Percentiles rank a stretch among this genome's conserved stretches.
phyloP scores from a whole-genome alignment of 2,797 vertebrate genomes.

The Halcyon smyrnensis region DNA sequence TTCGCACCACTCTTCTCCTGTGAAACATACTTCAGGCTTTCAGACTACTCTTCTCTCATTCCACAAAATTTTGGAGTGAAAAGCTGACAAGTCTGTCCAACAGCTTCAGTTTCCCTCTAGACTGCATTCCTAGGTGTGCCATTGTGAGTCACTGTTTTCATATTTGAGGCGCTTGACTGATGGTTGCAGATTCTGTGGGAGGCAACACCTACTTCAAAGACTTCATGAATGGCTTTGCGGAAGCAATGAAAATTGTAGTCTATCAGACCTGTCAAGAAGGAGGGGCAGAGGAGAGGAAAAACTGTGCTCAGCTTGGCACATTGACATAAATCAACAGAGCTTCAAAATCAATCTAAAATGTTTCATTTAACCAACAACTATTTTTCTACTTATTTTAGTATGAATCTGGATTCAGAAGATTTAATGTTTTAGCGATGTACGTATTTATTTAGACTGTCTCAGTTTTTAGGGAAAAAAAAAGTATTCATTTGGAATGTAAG shows the following conservation, averaged over 20 bases:
- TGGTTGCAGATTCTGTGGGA: conserved; percentile 86
- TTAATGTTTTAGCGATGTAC: background rate
- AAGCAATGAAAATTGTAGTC: conserved; percentile 99
- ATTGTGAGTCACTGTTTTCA: conserved; percentile 93
- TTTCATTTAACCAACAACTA: background rate
- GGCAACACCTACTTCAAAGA: conserved; percentile 95
- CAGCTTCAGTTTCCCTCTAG: conserved; percentile 75
- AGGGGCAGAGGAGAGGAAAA: background rate
- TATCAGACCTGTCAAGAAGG: conserved; percentile 89
- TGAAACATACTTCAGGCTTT: conserved; percentile 59
- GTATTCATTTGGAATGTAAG: background rate
- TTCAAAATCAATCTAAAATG: background rate
- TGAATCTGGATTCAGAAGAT: background rate
- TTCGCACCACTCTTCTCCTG: conserved; percentile 50
- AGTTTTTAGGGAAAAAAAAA: background rate
- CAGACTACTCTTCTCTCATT: conserved; percentile 61
- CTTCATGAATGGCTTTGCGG: conserved; percentile 99
- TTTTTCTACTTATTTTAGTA: background rate
- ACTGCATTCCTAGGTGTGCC: conserved; percentile 93
- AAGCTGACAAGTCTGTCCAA: conserved; percentile 59
- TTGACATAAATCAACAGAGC: background rate
- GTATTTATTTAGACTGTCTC: background rate
- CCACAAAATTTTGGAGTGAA: conserved; percentile 69
- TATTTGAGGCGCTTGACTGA: conserved; percentile 85
- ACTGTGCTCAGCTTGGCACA: background rate